Evolutionary conservation across 2,113 vertebrate genomes (phyloP).

Genomic region (Pelecanus crispus): DNA sequence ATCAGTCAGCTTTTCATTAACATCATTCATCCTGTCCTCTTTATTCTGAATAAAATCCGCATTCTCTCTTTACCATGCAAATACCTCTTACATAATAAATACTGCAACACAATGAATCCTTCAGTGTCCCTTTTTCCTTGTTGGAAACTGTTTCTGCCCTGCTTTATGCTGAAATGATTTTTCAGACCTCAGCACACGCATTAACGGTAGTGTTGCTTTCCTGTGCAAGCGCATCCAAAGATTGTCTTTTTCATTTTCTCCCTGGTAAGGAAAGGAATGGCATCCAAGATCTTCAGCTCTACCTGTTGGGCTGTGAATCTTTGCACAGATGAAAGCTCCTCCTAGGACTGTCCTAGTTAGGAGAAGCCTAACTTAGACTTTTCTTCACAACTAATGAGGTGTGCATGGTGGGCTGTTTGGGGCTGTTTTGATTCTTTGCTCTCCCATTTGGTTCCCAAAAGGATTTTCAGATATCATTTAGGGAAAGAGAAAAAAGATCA

Average conservation of each 20-base stretch:
- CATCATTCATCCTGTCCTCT: slow-evolving; percentile 4
- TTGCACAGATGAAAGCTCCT: background rate
- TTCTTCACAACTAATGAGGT: background rate
- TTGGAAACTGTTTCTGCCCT: background rate
- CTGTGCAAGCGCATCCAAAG: background rate
- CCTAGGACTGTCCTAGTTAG: background rate
- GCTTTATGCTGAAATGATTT: background rate
- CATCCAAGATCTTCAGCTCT: background rate
- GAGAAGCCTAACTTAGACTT: background rate
- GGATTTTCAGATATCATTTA: background rate
- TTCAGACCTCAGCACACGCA: background rate
- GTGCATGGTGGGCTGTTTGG: background rate
- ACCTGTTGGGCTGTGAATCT: background rate
- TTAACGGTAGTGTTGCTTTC: background rate
- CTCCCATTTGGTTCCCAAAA: background rate
- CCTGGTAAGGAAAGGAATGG: background rate
- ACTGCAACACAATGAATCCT: background rate
- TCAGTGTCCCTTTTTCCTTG: background rate
- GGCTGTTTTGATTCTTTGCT: background rate
- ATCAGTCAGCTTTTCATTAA: slow-evolving; percentile 41
- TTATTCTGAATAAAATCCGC: background rate
- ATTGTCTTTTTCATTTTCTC: background rate
- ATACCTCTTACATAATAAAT: slow-evolving; percentile 39
- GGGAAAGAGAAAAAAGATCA: background rate
- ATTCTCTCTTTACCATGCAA: slow-evolving; percentile 29